Percentiles rank a stretch among this genome's conserved stretches.
phyloP scores from a whole-genome alignment of 2,888 invertebrate genomes.

The Morinoia aosen region DNA sequence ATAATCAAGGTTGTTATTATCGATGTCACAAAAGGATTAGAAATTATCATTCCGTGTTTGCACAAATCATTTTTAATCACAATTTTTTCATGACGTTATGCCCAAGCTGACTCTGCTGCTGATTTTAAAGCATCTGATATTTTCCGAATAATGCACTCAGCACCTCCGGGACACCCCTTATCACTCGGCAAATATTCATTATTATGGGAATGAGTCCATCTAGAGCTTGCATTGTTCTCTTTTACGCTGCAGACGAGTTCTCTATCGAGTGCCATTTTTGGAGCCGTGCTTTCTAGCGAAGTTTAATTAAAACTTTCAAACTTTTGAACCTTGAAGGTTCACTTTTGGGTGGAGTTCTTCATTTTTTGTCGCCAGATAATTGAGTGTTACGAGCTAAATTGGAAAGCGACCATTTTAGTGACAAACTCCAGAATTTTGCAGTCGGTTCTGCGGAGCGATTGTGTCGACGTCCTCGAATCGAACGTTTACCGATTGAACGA shows the following conservation, averaged over 20 bases:
- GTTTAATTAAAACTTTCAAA: slow-evolving; percentile 42
- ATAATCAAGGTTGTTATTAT: too few relatives aligned
- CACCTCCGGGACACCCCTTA: too few relatives aligned
- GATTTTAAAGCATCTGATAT: too few relatives aligned
- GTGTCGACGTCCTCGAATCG: slow-evolving; percentile 30
- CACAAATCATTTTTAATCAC: too few relatives aligned
- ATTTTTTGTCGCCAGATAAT: slow-evolving; percentile 49
- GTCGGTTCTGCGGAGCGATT: neutral
- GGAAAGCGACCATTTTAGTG: slow-evolving; percentile 51
- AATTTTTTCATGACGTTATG: too few relatives aligned
- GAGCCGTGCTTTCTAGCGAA: neutral
- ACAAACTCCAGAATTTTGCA: slow-evolving; percentile 36
- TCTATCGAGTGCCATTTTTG: neutral
- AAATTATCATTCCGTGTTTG: too few relatives aligned
- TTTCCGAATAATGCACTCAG: too few relatives aligned
- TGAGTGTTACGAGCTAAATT: slow-evolving; percentile 52
- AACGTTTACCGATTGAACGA: slow-evolving; percentile 43
- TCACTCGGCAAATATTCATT: too few relatives aligned
- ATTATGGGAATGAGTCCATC: too few relatives aligned
- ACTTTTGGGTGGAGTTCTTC: slow-evolving; percentile 46
- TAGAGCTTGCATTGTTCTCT: too few relatives aligned
- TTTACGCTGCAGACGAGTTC: neutral
- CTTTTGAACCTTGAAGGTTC: slow-evolving; percentile 41
- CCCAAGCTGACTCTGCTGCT: too few relatives aligned
- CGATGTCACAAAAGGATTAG: too few relatives aligned